Conservation (phyloP, 2,113 vertebrate genomes). For the Ictidomys tridecemlineatus region DNA sequence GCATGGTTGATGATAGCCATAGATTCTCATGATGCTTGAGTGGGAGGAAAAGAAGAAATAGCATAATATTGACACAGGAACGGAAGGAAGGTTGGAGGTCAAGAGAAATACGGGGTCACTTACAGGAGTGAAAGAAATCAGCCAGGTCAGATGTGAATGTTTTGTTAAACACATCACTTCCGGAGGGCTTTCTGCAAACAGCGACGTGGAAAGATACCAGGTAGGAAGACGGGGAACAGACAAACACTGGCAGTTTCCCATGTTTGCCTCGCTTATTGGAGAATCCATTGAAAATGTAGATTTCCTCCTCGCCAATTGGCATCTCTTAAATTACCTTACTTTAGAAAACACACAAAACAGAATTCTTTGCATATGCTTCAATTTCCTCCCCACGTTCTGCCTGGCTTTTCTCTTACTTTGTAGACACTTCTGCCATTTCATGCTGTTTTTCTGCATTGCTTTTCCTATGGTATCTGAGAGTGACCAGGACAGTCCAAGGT, state of each 20-base stretch:
- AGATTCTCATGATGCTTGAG: not conserved
- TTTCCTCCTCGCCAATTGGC: conserved; percentile 35
- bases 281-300: conserved; percentile 67
- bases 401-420: conserved; percentile 46
- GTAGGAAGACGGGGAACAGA: conserved; percentile 62
- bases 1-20: not conserved
- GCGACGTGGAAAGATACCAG: conserved; percentile 55
- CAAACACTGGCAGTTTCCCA: conserved; percentile 2
- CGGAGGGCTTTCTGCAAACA: conserved; percentile 62
- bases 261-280: conserved; percentile 56
- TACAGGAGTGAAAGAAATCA: conserved; percentile 46
- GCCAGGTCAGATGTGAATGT: conserved; percentile 60
- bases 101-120: not conserved
- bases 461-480: conserved; percentile 57
- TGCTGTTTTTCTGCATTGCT: not conserved
- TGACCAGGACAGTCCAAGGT: not conserved
- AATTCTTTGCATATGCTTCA: conserved; percentile 60
- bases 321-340: conserved; percentile 73
- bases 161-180: conserved; percentile 61
- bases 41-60: not conserved
- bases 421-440: not conserved
- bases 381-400: conserved; percentile 74
- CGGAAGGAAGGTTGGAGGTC: conserved; percentile 14
- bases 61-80: not conserved
- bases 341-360: conserved; percentile 63